Evolutionary conservation across 2,113 vertebrate genomes (phyloP).

Genomic region (Mobula birostris): DNA sequence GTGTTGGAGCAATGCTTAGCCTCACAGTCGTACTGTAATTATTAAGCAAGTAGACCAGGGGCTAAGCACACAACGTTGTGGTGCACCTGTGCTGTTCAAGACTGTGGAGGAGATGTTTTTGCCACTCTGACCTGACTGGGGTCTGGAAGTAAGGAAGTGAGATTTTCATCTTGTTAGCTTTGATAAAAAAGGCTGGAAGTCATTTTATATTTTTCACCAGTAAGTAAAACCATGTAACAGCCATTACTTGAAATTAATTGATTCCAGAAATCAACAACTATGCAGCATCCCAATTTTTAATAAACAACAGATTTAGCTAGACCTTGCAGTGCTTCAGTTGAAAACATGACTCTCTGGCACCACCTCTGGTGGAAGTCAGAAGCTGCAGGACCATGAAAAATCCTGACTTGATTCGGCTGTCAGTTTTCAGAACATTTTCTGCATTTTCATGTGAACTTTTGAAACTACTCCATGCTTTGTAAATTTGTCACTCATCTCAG

Average conservation of each 20-base stretch:
- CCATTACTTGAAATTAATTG: background rate
- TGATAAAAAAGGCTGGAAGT: background rate
- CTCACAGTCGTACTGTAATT: no score
- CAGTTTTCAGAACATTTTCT: background rate
- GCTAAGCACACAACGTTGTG: no score
- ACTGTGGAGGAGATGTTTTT: no score
- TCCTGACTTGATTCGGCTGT: background rate
- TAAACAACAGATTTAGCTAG: background rate
- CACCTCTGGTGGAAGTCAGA: background rate
- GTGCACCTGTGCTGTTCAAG: no score
- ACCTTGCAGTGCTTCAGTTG: background rate
- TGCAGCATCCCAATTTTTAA: conserved; percentile 6
- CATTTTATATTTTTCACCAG: background rate
- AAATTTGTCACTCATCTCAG: background rate
- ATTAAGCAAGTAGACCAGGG: no score
- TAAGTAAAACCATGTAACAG: background rate
- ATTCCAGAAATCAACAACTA: conserved; percentile 2
- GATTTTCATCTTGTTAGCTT: background rate
- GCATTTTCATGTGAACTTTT: background rate
- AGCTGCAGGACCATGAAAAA: background rate
- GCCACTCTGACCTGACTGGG: no score
- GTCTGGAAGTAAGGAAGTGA: no score
- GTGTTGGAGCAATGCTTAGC: no score
- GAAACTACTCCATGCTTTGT: background rate
- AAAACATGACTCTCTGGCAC: conserved; percentile 1